phyloP scores from a whole-genome alignment of 2,888 invertebrate species.

The Dioctria rufipes region DNA sequence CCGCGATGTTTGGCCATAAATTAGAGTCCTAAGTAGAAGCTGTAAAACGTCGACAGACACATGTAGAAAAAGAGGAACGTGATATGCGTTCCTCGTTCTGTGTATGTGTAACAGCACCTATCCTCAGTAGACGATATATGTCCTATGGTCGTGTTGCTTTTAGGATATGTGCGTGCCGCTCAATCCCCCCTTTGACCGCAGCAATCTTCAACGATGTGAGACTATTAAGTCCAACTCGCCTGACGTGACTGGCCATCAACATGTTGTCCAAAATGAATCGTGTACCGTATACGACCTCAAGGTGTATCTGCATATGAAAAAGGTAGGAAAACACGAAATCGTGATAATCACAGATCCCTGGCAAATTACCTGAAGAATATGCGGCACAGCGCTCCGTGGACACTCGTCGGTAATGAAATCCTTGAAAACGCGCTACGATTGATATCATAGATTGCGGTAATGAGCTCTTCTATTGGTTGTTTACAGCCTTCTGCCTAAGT shows the following conservation, averaged over 20 bases:
- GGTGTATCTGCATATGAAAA: conserved; percentile 47
- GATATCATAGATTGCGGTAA: conserved; percentile 54
- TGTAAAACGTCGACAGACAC: conserved; percentile 47
- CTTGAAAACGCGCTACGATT: conserved; percentile 53
- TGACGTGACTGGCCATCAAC: conserved; percentile 55
- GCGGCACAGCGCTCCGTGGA: conserved; percentile 13
- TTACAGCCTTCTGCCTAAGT: conserved; percentile 32
- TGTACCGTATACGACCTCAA: conserved; percentile 50
- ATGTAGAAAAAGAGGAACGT: conserved; percentile 17
- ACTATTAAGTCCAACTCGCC: conserved; percentile 47
- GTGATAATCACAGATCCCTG: conserved; percentile 49
- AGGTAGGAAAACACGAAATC: conserved; percentile 44
- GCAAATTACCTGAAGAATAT: conserved; percentile 52
- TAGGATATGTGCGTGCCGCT: conserved; percentile 38
- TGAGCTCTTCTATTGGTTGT: conserved; percentile 54
- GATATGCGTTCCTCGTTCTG: neutral
- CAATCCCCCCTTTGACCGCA: neutral
- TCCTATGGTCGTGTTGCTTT: conserved; percentile 27
- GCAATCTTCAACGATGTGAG: neutral
- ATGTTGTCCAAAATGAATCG: conserved; percentile 54
- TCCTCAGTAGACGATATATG: conserved; percentile 13
- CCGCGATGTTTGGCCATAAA: conserved; percentile 52
- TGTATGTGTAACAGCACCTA: conserved; percentile 4
- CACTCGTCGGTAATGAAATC: conserved; percentile 46
- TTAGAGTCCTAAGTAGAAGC: conserved; percentile 44